Base-by-base conservation (phyloP, 2,113 vertebrate genomes). In the Malurus cyaneus region DNA sequence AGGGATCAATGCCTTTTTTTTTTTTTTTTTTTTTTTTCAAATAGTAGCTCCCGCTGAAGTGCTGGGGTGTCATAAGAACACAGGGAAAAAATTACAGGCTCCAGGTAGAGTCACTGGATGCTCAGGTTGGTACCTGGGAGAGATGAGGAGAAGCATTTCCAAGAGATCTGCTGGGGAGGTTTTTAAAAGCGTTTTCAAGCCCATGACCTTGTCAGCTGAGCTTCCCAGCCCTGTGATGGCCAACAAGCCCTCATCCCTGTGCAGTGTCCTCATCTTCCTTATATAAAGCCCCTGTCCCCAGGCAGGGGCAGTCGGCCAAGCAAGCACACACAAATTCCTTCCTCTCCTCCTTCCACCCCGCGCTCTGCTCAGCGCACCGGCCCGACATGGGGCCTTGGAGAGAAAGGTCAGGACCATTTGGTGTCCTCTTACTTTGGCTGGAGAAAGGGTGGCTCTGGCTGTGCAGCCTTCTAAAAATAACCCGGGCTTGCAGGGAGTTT, bases 381-480 rank as follows among this genome's bases (percentile, higher is more conserved):
- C 94, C 73, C 85, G 0, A 80, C 88, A 78, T 80, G 94, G 79
- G 89, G 94, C 89, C 93, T 92, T 92, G 90, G 88, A 95, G 23
- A 71, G 80, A 96, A 97, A 97, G 94, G 93, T 97, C 96, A 96
- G 94, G 52, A 52, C 94, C 95, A 96, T 96, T 90, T 95, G 95
- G 94, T 96, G 82, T 97, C 93, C 82, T 90, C 95, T 96, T 93
- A 76, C 92, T 90, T 93, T 93, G 95, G 94, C 96, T 67, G 72
- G n/a, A 64, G 77, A 88, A 78, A 92, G 32, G 32, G 80, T 72
- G n/a, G 56, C 93, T 88, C 96, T 94, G 89, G 82, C 96, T 96
- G 95, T 93, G 95, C 92, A 53, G 89, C 69, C 42, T 86, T 67
- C 96, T 95, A 96, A 96, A 97, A 96, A 97, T 96, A 97, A 78